Evolutionary conservation across 2,888 invertebrate genomes (phyloP).

Genomic region (Callinectes sapidus): DNA sequence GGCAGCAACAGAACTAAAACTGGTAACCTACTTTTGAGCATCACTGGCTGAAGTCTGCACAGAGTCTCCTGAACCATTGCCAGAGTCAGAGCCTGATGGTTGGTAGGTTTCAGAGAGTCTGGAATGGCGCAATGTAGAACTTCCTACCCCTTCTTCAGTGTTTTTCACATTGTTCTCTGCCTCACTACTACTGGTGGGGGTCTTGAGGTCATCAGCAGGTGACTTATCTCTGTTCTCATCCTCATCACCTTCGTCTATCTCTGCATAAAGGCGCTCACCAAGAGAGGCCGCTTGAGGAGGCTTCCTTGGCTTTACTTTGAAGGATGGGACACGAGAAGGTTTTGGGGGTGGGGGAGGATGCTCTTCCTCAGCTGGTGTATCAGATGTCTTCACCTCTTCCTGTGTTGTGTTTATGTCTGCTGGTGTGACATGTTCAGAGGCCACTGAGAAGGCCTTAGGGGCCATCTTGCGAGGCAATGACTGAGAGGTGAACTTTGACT

Average conservation of each 20-base stretch:
- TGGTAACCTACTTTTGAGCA: constrained; percentile 73
- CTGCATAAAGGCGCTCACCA: constrained; percentile 71
- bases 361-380: constrained; percentile 27
- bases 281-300: constrained; percentile 47
- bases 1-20: not conserved
- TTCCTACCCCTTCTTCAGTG: constrained; percentile 40
- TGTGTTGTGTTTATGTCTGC: constrained; percentile 23
- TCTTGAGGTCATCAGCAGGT: constrained; percentile 47
- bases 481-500: constrained; percentile 60
- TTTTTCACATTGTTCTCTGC: constrained; percentile 45
- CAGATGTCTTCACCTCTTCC: constrained; percentile 29
- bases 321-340: constrained; percentile 71
- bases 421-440: constrained; percentile 19
- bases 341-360: constrained; percentile 65
- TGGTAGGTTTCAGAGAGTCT: constrained; percentile 79
- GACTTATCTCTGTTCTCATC: constrained; percentile 52
- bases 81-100: constrained; percentile 91
- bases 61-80: constrained; percentile 91
- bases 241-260: constrained; percentile 70
- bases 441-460: constrained; percentile 49
- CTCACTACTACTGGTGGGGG: constrained; percentile 52
- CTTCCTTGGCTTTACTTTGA: constrained; percentile 70
- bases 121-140: constrained; percentile 74
- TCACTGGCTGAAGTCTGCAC: constrained; percentile 82
- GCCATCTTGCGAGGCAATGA: constrained; percentile 68